Base-by-base conservation (phyloP, 2,888 invertebrate species). In the Coecobrya sp. region DNA sequence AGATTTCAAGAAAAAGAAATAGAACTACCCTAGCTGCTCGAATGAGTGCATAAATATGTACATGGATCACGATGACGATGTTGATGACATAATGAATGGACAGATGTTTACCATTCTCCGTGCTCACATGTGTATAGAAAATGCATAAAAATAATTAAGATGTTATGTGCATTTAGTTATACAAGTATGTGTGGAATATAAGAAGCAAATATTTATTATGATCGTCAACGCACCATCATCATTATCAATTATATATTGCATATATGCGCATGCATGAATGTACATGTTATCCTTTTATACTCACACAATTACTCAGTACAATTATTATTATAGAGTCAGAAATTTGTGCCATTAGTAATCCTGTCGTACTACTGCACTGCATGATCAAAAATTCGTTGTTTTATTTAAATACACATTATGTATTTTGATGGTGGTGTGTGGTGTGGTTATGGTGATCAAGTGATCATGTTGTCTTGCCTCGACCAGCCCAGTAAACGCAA, bases 41-140 rank as follows among this genome's bases (percentile, higher is more conserved):
- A 55, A 55, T n/a, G 55, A 55, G 19, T 59, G 19, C 25, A 27
- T 22, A 30, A 25, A 49, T 30, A 52, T 86, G 70, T 52, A 49
- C 45, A 86, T 27, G 68, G 27, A 76, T 62, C 65, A 62, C 13
- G 49, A 49, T 25, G 49, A 16, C 11, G 49, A 45, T 68, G 52
- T 25, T 79, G 91, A 87, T 91, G 91, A 91, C 87, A 91, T 86
- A 91, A 91, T 87, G 87, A 52, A 91, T 91, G 91, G 87, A 91
- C 91, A 91, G 91, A 91, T 91, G 91, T 91, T 91, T 86, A 86
- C 65, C 22, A 65, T 84, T 84, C 55, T 76, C 49, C 36, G 55
- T 55, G 81, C 62, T 84, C 25, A 65, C 55, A 22, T 84, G 55
- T 65, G 62, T 65, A 84, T 62, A 62, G 84, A 84, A 84, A 84